Evolutionary conservation across 2,797 vertebrate genomes (phyloP).

Genomic region (Tympanoctomys barrerae): DNA sequence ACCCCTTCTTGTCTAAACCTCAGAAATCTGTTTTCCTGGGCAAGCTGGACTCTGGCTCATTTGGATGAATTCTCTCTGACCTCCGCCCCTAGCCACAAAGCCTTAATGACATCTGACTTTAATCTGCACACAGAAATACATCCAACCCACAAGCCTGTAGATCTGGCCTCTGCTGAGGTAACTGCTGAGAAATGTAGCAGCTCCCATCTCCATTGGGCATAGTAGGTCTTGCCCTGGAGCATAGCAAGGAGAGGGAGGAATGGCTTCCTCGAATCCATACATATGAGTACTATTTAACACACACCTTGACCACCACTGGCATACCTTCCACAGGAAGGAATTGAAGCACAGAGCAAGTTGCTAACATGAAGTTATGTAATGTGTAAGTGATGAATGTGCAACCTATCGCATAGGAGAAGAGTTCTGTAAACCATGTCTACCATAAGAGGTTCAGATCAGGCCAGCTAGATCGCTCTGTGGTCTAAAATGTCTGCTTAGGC

Average conservation of each 20-base stretch:
- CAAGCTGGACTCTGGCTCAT: background rate
- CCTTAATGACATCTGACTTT: background rate
- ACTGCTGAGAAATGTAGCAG: background rate
- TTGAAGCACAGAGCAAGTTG: background rate
- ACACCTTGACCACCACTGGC: background rate
- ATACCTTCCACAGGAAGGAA: background rate
- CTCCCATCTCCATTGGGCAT: background rate
- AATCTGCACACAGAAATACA: background rate
- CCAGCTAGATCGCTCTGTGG: too few relatives aligned
- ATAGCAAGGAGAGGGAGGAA: background rate
- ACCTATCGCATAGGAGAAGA: background rate
- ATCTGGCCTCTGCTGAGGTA: background rate
- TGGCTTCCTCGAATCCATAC: background rate
- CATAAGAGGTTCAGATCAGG: background rate
- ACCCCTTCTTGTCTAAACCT: slow-evolving; percentile 2
- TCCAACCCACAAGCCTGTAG: background rate
- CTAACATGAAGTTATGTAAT: background rate
- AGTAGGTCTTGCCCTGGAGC: background rate
- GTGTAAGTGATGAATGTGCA: background rate
- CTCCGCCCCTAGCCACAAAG: background rate
- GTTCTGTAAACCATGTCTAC: background rate
- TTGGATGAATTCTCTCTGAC: background rate
- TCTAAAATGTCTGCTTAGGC: too few relatives aligned
- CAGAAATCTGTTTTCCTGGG: background rate
- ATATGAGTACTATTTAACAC: background rate